Evolutionary conservation across 2,797 vertebrate genomes (phyloP), one percentile per base, ranked within the genome.

Genomic region (Sebastes alutus): DNA sequence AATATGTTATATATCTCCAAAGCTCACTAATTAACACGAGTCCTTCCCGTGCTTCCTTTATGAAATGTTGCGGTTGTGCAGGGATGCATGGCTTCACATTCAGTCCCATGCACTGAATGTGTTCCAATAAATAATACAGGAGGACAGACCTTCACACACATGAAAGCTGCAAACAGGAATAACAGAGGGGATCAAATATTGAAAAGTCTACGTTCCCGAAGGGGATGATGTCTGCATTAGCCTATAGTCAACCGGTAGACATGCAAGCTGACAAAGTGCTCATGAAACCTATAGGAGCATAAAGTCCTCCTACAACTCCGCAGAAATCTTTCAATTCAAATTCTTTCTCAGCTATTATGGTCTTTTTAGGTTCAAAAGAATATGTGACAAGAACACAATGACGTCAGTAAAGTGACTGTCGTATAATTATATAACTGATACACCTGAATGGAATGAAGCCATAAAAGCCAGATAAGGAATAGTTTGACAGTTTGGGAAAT

Each of bases 71-170:
- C 59, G 9, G 56, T 20, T 4, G 61, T 84, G 80, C 85, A 82
- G 46, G 29, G 59, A 75, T 61, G 85, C 89, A 63, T 83, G 80
- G 38, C 78, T 82, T 83, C 80, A 87, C 80, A 60, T 59, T 84
- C 79, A 64, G 67, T 54, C 65, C 70, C 84, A 78, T 78, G 75
- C 80, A 68, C 85, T 64, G 68, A 83, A 89, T n/a, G 77, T 83
- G 77, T 79, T 87, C 56, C 23, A 25, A 85, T 94, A 67, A 94
- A 93, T 94, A 91, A 94, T 92, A 80, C 75, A 94, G 55, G 35
- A 88, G 29, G 85, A 87, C 81, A 90, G 84, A 84, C 82, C 80
- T 82, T 65, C 78, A 89, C 85, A 90, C 87, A 91, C 91, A 92
- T 89, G 87, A 80, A 89, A 71, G 80, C 83, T 89, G 80, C 68